Evolutionary conservation across 2,113 vertebrate genomes (phyloP), one percentile per base, ranked within the genome.

Genomic region (Centropristis striata): DNA sequence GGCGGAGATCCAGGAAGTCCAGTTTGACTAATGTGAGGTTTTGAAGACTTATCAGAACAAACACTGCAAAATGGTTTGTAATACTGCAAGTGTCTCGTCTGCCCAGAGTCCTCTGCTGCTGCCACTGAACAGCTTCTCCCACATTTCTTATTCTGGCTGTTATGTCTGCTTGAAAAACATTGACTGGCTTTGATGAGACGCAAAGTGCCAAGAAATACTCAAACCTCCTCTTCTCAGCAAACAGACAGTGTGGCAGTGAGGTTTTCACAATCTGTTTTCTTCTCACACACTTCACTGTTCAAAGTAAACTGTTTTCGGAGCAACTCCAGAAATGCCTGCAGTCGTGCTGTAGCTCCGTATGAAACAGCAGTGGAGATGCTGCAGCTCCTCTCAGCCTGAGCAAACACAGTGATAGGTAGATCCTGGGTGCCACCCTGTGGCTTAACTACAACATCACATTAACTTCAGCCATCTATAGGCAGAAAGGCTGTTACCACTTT

Each of bases 371-470:
- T 8, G 8, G 8, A 46, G 53, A 15, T 0, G 4, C 41, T 63
- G 54, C 47, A 32, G 51, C 63, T 65, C 14, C 16, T 53, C 25
- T 36, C n/a, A 27, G 28, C 1, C 16, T 1, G 27, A n/a, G 27
- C 2, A 1, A 5, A 23, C 47, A 2, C 21, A 50, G 23, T 1
- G 4, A 55, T 5, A 42, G 50, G 41, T 91, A 85, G 21, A 42
- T 49, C 75, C 46, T 82, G 68, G 44, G 83, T 88, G 83, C 85
- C 90, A 77, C 75, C 90, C 73, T 78, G 87, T 89, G 90, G 75
- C 13, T 60, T 1, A 8, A 67, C n/a, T 14, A 5, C 16, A 57
- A 11, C 47, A 84, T 73, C 46, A 54, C 80, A 65, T 27, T 27
- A 18, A 14, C 5, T 20, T 68, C n/a, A 16, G 15, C 0, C 8